Evolutionary conservation across 2,113 vertebrate genomes (phyloP).

Genomic region (Psettodes erumei): DNA sequence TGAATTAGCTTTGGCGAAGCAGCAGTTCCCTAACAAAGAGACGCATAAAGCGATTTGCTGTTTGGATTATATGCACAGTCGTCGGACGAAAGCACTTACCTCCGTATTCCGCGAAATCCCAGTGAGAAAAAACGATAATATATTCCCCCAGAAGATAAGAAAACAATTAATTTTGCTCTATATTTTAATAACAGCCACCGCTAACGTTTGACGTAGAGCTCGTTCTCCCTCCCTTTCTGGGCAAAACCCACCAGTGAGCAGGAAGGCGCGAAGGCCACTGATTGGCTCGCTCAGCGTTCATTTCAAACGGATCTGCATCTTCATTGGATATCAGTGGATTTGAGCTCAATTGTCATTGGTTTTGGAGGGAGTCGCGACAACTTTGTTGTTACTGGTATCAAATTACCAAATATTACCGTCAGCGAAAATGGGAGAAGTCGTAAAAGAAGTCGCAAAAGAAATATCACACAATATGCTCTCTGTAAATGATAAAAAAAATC

Average conservation of each 20-base stretch:
- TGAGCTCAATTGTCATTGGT: constrained; percentile 63
- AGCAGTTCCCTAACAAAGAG: constrained; percentile 60
- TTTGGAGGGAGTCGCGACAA: constrained; percentile 12
- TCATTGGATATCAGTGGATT: constrained; percentile 71
- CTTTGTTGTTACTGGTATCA: constrained; percentile 69
- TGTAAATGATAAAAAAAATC: background rate
- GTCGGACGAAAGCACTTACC: constrained; percentile 57
- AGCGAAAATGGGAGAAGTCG: constrained; percentile 28
- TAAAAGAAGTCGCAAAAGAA: background rate
- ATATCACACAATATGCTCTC: background rate
- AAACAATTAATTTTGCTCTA: constrained; percentile 47
- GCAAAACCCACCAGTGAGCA: constrained; percentile 63
- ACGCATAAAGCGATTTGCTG: background rate
- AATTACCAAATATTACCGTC: constrained; percentile 29
- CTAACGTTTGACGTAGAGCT: constrained; percentile 64
- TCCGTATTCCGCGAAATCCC: constrained; percentile 8
- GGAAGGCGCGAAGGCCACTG: constrained; percentile 81
- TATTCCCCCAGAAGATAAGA: constrained; percentile 3
- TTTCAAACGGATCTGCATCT: constrained; percentile 68
- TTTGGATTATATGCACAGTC: background rate
- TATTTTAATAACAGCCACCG: constrained; percentile 51
- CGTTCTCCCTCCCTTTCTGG: constrained; percentile 77
- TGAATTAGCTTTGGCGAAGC: constrained; percentile 54
- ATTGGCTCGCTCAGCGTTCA: constrained; percentile 74
- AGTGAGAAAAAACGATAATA: background rate